A percentile compares a stretch with the other conserved stretches of the same genome.
Evolutionary conservation across 2,113 vertebrate species (phyloP).

Genomic region (Charina bottae): DNA sequence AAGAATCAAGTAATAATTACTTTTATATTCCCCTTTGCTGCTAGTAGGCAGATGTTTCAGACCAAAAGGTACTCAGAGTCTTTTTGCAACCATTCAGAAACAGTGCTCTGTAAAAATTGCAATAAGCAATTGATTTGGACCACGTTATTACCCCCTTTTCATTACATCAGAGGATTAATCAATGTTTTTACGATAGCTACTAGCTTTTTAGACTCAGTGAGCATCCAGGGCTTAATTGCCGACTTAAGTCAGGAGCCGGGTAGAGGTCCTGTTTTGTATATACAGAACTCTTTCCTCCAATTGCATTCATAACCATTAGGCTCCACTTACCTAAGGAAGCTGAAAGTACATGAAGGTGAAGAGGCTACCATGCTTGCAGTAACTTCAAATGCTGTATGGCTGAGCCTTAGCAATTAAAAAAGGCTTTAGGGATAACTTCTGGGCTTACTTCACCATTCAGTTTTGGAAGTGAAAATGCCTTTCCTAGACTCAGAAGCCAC

Average conservation of each 20-base stretch:
- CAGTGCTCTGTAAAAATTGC: neutral
- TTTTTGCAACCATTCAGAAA: neutral
- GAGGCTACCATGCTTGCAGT: neutral
- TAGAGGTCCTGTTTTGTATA: neutral
- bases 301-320: neutral
- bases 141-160: neutral
- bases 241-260: neutral
- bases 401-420: neutral
- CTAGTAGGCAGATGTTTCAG: neutral
- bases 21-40: neutral
- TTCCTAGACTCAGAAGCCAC: neutral
- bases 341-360: neutral
- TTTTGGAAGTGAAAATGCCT: neutral
- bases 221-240: neutral
- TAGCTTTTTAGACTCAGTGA: neutral
- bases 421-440: neutral
- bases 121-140: neutral
- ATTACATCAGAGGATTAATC: neutral
- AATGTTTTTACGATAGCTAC: neutral
- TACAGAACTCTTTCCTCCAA: neutral
- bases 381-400: neutral
- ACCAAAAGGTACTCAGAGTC: constrained; percentile 14
- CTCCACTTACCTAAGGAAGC: neutral
- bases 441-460: neutral
- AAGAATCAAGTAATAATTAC: constrained; percentile 14